A percentile compares a stretch with the other conserved stretches of the same genome.
These are phyloP conservation scores for Drosophila subquinaria DNA, from an alignment of 2,888 invertebrate genomes.

Conservation along the genomic window DNA sequence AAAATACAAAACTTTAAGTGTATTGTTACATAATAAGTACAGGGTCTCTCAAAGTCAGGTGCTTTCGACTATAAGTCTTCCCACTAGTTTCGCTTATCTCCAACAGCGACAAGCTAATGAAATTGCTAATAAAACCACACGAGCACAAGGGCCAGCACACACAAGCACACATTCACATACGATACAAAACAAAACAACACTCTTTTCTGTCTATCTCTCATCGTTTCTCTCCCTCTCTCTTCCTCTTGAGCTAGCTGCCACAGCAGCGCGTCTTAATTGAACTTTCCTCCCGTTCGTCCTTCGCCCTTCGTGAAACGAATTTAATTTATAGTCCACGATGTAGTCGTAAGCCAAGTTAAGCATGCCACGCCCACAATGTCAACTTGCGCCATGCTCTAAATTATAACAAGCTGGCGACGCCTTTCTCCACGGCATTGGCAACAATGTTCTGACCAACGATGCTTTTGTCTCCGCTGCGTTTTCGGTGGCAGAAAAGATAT, in stretches of 20 bases:
- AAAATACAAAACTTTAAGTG: no score
- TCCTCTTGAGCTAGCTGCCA: not conserved
- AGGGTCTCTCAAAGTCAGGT: not conserved
- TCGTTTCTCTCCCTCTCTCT: not conserved
- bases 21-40: not conserved
- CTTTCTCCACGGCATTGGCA: constrained; percentile 32
- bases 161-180: constrained; percentile 13
- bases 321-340: constrained; percentile 71
- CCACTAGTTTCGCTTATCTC: constrained; percentile 18
- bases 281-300: constrained; percentile 6
- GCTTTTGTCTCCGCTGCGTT: constrained; percentile 35
- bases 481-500: constrained; percentile 58
- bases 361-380: constrained; percentile 47
- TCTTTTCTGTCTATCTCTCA: not conserved
- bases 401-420: constrained; percentile 45
- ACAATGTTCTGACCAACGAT: constrained; percentile 43
- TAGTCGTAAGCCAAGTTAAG: constrained; percentile 44
- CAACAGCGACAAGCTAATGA: constrained; percentile 67
- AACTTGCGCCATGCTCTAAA: constrained; percentile 44
- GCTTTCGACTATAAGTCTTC: not conserved
- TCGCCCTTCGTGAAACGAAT: constrained; percentile 58
- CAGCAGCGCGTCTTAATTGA: constrained; percentile 65
- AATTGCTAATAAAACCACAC: constrained; percentile 73
- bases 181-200: constrained; percentile 3
- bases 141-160: constrained; percentile 43